These are phyloP conservation scores for Myanophis thanlyinensis DNA, from an alignment of 2,113 vertebrate genomes.

Conservation along the genomic window DNA sequence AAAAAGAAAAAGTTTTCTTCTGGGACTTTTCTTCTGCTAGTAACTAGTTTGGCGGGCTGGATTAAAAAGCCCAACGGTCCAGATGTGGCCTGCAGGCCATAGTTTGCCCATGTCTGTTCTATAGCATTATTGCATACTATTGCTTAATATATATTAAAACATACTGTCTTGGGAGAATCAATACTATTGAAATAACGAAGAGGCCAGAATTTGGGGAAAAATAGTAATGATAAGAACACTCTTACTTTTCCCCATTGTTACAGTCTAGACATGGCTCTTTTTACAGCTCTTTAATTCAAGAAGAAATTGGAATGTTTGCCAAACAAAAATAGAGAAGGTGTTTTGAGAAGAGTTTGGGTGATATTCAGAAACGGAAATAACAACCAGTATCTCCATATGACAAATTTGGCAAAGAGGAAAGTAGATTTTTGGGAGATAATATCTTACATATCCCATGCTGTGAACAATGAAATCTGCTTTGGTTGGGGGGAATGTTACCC, in stretches of 20 bases:
- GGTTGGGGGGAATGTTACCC: background rate
- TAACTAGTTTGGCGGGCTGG: no score
- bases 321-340: background rate
- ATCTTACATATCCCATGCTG: background rate
- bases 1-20: no score
- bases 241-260: background rate
- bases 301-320: background rate
- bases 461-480: background rate
- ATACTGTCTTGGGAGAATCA: background rate
- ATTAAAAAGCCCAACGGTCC: no score
- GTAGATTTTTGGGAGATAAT: background rate
- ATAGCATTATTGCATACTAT: background rate
- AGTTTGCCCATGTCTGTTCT: no score
- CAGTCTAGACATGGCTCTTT: background rate
- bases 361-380: background rate
- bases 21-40: no score
- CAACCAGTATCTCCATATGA: background rate
- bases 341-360: background rate
- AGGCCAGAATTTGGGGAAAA: background rate
- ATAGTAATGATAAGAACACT: background rate
- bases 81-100: no score
- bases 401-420: background rate
- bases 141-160: background rate
- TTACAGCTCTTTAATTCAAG: background rate
- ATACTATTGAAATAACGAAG: background rate